A percentile compares a stretch with the other conserved stretches of the same genome.
Evolutionary conservation across 2,888 invertebrate genomes (phyloP).

Genomic region (Drosophila fungiperda): DNA sequence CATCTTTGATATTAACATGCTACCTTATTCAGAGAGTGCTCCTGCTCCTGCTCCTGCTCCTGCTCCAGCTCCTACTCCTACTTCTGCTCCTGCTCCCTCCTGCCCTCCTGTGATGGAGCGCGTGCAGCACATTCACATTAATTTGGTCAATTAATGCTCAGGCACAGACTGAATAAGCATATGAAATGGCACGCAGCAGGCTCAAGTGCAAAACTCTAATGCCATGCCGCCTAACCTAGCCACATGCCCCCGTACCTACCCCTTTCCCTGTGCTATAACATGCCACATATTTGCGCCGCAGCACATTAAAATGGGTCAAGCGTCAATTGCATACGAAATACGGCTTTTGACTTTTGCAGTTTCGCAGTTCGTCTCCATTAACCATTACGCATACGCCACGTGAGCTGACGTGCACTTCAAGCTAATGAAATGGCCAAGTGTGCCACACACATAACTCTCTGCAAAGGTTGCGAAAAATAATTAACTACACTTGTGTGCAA

Average conservation of each 20-base stretch:
- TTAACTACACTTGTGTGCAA: slow-evolving; percentile 38
- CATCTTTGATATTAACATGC: slow-evolving; percentile 13
- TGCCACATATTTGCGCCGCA: slow-evolving; percentile 4
- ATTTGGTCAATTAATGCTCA: slow-evolving; percentile 71
- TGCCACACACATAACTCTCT: slow-evolving; percentile 9
- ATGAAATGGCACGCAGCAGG: slow-evolving; percentile 21
- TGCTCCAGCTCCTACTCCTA: background rate
- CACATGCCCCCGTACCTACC: background rate
- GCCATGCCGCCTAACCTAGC: background rate
- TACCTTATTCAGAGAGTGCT: background rate
- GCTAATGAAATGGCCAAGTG: slow-evolving; percentile 67
- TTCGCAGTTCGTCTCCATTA: slow-evolving; percentile 25
- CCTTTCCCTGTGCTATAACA: background rate
- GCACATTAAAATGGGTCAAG: slow-evolving; percentile 49
- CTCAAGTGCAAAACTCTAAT: slow-evolving; percentile 1
- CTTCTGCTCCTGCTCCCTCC: background rate
- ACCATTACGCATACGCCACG: slow-evolving; percentile 60
- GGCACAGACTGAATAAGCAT: slow-evolving; percentile 6
- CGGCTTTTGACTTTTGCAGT: slow-evolving; percentile 27
- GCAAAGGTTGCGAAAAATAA: slow-evolving; percentile 29
- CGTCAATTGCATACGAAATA: slow-evolving; percentile 55
- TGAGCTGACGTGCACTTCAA: slow-evolving; percentile 45
- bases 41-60: background rate
- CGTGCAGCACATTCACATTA: slow-evolving; percentile 64
- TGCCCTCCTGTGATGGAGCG: slow-evolving; percentile 23